Evolutionary conservation across 1,140 invertebrate genomes (phyloP).

Genomic region (Drosophila rufa): DNA sequence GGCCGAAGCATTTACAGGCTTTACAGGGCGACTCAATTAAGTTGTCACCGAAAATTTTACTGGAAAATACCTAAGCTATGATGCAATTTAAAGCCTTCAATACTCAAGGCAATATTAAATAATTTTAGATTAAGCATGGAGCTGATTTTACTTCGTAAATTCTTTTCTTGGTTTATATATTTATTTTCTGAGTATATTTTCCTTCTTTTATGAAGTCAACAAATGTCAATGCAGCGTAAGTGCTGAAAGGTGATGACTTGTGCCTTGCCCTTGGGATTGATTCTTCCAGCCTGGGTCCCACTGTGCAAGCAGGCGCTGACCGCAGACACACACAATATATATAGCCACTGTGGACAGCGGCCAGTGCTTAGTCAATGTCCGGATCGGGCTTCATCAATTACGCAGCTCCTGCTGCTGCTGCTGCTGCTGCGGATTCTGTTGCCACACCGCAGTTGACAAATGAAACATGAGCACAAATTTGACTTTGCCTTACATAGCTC

Average conservation of each 20-base stretch:
- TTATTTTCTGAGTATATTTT: too few relatives aligned
- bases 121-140: not conserved
- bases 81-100: not conserved
- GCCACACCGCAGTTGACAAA: conserved; percentile 68
- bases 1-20: conserved; percentile 31
- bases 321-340: conserved; percentile 64
- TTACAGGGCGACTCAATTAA: conserved; percentile 11
- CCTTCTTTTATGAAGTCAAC: not conserved
- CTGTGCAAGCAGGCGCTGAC: conserved; percentile 29
- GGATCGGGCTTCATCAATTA: conserved; percentile 73
- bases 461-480: conserved; percentile 75
- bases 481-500: conserved; percentile 31
- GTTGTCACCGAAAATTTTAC: not conserved
- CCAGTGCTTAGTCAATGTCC: conserved; percentile 77
- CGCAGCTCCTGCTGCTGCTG: conserved; percentile 34
- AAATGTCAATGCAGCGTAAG: not conserved
- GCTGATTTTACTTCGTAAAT: too few relatives aligned
- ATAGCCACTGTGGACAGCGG: conserved; percentile 60
- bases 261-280: not conserved
- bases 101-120: not conserved
- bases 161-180: not conserved
- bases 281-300: not conserved
- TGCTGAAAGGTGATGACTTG: not conserved
- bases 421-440: conserved; percentile 5
- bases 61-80: too few relatives aligned